Percentiles rank a stretch among this genome's conserved stretches.
phyloP scores from a whole-genome alignment of 2,113 vertebrate genomes.

The Pogonocichla stellata region DNA sequence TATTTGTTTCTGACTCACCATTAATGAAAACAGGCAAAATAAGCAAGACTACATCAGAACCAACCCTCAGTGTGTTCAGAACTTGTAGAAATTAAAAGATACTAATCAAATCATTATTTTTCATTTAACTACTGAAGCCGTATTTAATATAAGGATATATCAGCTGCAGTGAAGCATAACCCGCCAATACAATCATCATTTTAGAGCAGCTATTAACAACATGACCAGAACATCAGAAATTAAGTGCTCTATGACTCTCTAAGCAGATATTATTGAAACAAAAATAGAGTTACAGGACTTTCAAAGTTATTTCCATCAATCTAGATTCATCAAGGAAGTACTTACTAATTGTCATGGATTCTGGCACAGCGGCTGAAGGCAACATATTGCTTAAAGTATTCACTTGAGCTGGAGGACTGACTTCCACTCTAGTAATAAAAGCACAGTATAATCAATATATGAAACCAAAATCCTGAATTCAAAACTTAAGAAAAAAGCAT shows the following conservation, averaged over 20 bases:
- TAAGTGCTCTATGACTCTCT: background rate
- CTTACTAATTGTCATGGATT: slow-evolving; percentile 95
- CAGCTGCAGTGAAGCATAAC: background rate
- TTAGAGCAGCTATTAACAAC: background rate
- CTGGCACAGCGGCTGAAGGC: slow-evolving; percentile 80
- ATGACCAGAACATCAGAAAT: background rate
- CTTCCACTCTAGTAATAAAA: slow-evolving; percentile 80
- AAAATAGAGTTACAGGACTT: background rate
- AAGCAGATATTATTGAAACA: background rate
- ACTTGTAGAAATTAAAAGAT: background rate
- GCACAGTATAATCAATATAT: background rate
- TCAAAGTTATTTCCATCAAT: background rate
- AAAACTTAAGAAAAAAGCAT: background rate
- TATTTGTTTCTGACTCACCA: background rate
- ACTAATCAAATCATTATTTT: background rate
- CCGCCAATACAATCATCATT: background rate
- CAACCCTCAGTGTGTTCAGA: background rate
- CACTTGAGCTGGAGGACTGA: slow-evolving; percentile 69
- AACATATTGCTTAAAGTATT: slow-evolving; percentile 71
- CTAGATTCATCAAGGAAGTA: slow-evolving; percentile 23
- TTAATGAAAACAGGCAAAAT: background rate
- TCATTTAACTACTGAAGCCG: background rate
- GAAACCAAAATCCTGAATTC: background rate
- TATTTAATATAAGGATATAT: background rate
- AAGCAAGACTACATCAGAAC: background rate